Base-by-base conservation (phyloP, 2,797 vertebrate genomes). In the Nannoperca australis region DNA sequence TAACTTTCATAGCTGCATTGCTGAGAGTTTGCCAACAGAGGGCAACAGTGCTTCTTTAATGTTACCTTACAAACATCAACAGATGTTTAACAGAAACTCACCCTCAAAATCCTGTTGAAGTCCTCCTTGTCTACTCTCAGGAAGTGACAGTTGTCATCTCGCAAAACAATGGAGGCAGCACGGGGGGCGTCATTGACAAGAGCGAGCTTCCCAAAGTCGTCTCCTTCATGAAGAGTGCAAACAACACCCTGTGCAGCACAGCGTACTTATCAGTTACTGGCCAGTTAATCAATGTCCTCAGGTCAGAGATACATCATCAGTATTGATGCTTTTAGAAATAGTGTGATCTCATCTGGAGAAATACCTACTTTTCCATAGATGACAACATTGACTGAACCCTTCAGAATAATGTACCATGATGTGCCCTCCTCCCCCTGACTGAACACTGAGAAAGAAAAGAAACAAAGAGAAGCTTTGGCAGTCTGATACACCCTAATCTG, bases 391-490 rank as follows among this genome's bases (percentile, higher is more conserved):
- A 99, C 98, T 0, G 98, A 99, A 90, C 98, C 98, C 90, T 98
- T 99, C 66, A 99, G 94, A 90, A 99, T 98, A 91, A 99, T 99
- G 94, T 99, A 99, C 98, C 98, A 99, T 27, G 98, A 99, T 60
- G 97, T 99, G 50, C 98, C 98, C 92, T 99, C 98, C 95, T 99
- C 98, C 56, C 98, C 98, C 90, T 99, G 98, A 94, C 96, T 99
- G 95, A 99, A 99, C 94, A 99, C 98, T 99, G 78, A 11, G 82
- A 77, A 62, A 75, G 78, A 64, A 70, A 59, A 64, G 4, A 76
- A n/a, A 70, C 5, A 65, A 47, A 75, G 18, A 70, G 14, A 70
- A 42, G 3, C 5, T 27, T 65, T 63, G 10, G 27, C 11, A 13
- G 20, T 70, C 59, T 65, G 22, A 36, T 42, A 54, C 15, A 51